Conservation (phyloP, 1,140 invertebrate species). For the Adelges cooleyi region DNA sequence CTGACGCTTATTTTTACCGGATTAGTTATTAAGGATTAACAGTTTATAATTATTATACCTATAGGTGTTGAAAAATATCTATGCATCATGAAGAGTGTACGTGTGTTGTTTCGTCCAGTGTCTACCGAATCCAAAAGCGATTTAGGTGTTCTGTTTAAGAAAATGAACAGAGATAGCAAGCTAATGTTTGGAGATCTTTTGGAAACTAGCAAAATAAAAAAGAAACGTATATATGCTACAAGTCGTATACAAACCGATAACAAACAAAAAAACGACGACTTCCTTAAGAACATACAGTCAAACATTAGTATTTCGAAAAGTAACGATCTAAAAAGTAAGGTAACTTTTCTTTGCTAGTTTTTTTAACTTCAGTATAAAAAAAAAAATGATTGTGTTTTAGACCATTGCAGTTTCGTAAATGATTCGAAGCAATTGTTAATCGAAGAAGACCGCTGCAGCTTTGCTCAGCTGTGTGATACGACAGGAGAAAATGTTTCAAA, state of each 20-base stretch:
- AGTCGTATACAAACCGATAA: too few species aligned
- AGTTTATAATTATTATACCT: too few species aligned
- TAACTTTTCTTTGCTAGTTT: too few species aligned
- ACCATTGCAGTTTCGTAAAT: not conserved
- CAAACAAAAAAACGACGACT: too few species aligned
- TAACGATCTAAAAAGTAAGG: too few species aligned
- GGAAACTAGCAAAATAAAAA: slow-evolving; percentile 21
- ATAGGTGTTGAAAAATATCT: not conserved
- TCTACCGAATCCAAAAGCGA: not conserved
- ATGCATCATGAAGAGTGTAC: not conserved
- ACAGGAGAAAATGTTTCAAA: not conserved
- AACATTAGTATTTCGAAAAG: not conserved
- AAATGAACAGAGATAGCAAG: slow-evolving; percentile 29
- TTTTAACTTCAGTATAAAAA: too few species aligned
- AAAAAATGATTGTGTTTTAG: not conserved
- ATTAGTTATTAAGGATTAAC: too few species aligned
- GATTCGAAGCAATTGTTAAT: slow-evolving; percentile 8
- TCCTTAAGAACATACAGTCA: not conserved
- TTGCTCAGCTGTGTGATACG: not conserved
- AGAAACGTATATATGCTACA: slow-evolving; percentile 8
- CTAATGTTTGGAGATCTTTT: slow-evolving; percentile 26
- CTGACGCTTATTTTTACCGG: too few species aligned
- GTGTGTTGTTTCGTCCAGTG: not conserved
- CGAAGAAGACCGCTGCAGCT: not conserved
- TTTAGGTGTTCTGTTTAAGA: not conserved